Conservation (phyloP, 2,113 vertebrate genomes). For the Platysternon megacephalum region DNA sequence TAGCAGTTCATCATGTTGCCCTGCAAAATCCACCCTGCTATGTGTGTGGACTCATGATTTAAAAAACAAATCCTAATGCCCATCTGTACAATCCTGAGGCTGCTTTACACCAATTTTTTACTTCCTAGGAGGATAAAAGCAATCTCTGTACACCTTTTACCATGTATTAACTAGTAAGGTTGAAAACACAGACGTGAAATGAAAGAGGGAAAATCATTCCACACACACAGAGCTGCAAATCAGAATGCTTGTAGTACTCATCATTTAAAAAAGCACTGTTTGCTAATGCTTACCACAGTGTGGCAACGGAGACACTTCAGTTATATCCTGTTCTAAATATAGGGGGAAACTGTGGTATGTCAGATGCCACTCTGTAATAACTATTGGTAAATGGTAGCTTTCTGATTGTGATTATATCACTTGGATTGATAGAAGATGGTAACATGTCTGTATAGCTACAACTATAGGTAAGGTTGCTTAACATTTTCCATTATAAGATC, state of each 20-base stretch:
- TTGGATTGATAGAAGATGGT: background rate
- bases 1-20: background rate
- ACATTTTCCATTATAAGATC: background rate
- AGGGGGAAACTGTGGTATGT: slow-evolving; percentile 25
- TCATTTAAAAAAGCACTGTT: background rate
- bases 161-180: background rate
- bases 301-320: background rate
- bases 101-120: background rate
- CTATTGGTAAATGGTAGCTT: background rate
- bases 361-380: background rate
- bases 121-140: background rate
- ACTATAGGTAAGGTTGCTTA: background rate
- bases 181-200: slow-evolving; percentile 24
- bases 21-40: background rate
- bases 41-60: background rate
- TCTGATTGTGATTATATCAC: slow-evolving; percentile 48
- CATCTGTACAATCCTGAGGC: background rate
- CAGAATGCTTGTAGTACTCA: background rate
- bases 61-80: background rate
- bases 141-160: background rate
- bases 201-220: slow-evolving; percentile 13
- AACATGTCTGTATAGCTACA: slow-evolving; percentile 12
- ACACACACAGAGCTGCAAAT: background rate
- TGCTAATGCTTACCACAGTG: background rate
- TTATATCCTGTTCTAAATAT: background rate